phyloP scores from a whole-genome alignment of 1,140 invertebrate genomes.

The Drosophila malerkotliana region DNA sequence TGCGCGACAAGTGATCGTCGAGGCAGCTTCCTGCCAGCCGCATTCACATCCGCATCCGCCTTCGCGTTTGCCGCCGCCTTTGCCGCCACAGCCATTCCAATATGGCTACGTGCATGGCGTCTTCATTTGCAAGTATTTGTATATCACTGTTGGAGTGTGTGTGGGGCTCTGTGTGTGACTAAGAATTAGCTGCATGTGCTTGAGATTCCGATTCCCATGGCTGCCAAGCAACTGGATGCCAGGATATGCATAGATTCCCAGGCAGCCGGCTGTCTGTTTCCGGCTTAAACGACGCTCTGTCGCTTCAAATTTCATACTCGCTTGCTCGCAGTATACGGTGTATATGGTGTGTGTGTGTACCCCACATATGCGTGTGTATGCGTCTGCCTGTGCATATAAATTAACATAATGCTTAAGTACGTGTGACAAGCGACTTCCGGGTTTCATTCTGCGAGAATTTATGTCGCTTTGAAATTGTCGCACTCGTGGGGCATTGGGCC shows the following conservation, averaged over 20 bases:
- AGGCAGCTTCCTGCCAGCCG: conserved; percentile 43
- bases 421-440: conserved; percentile 80
- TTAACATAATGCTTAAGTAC: conserved; percentile 81
- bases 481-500: conserved; percentile 12
- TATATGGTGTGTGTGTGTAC: too few species aligned
- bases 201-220: conserved; percentile 61
- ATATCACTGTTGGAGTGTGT: conserved; percentile 14
- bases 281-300: conserved; percentile 78
- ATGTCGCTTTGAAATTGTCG: conserved; percentile 77
- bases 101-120: conserved; percentile 40
- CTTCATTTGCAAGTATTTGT: conserved; percentile 29
- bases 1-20: conserved; percentile 59
- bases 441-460: conserved; percentile 74
- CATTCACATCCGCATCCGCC: conserved; percentile 17
- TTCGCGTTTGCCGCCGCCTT: conserved; percentile 6
- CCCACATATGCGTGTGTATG: conserved; percentile 14
- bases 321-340: conserved; percentile 21
- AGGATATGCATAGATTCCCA: conserved; percentile 56
- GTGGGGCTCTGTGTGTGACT: conserved; percentile 6
- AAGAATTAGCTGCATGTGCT: conserved; percentile 75
- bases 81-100: conserved; percentile 30
- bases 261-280: conserved; percentile 59
- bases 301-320: conserved; percentile 76
- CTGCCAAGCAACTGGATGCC: conserved; percentile 56
- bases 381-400: conserved; percentile 65